These are phyloP conservation scores for Leptopterna dolabrata DNA, from an alignment of 2,888 invertebrate species.

Conservation along the genomic window DNA sequence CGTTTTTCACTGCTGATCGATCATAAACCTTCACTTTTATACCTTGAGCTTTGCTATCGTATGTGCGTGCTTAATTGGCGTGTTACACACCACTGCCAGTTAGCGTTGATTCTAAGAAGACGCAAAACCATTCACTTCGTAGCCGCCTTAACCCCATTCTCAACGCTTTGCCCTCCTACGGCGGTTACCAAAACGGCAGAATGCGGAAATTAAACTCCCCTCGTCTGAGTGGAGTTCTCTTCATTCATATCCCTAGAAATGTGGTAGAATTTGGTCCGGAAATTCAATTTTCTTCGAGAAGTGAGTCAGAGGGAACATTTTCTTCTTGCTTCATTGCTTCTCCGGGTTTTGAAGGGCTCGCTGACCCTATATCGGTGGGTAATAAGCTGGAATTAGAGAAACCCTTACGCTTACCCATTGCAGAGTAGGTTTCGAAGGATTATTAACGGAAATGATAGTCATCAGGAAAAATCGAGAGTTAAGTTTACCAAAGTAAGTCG, in stretches of 20 bases:
- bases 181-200: neutral
- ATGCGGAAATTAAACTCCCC: conserved; percentile 28
- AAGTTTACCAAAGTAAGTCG: no score
- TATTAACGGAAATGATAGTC: neutral
- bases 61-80: no score
- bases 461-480: no score
- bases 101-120: no score
- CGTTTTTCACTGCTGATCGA: no score
- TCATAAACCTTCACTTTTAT: no score
- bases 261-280: conserved; percentile 27
- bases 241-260: conserved; percentile 36
- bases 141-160: neutral
- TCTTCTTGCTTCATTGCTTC: neutral
- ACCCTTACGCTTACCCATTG: neutral
- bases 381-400: neutral
- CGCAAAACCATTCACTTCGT: no score
- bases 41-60: no score
- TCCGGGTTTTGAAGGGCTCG: neutral
- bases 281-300: conserved; percentile 22
- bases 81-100: no score
- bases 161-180: neutral
- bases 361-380: neutral
- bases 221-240: neutral
- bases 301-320: neutral
- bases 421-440: neutral